phyloP scores from a whole-genome alignment of 2,888 invertebrate species.

The Tetropium fuscum region DNA sequence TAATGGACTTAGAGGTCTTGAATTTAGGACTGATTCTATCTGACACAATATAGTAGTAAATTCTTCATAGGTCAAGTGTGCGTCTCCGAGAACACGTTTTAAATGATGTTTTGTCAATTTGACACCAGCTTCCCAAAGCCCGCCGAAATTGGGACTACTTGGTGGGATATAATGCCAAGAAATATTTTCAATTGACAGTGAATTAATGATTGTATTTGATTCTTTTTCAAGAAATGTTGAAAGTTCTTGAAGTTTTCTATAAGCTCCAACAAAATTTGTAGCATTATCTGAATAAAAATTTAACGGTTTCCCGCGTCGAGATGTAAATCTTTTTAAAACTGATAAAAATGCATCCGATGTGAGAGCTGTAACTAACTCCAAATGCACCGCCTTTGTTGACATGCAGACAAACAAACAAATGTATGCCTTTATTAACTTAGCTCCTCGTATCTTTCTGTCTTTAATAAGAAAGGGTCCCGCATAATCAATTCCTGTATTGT shows the following conservation, averaged over 20 bases:
- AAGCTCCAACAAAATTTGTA: slow-evolving; percentile 36
- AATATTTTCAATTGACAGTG: neutral
- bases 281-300: slow-evolving; percentile 36
- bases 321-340: slow-evolving; percentile 34
- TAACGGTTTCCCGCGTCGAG: slow-evolving; percentile 31
- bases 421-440: slow-evolving; percentile 35
- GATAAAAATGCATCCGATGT: slow-evolving; percentile 38
- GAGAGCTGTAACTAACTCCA: slow-evolving; percentile 42
- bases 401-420: slow-evolving; percentile 44
- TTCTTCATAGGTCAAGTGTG: too few relatives aligned
- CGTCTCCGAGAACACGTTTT: neutral
- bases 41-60: too few relatives aligned
- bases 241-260: slow-evolving; percentile 21
- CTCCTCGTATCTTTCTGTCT: slow-evolving; percentile 26
- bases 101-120: neutral
- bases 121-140: neutral
- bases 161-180: slow-evolving; percentile 5
- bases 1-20: too few relatives aligned
- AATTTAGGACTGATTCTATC: too few relatives aligned
- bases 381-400: slow-evolving; percentile 39
- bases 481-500: slow-evolving; percentile 39
- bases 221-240: neutral
- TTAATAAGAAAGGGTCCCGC: slow-evolving; percentile 40
- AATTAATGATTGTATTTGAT: neutral
- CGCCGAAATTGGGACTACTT: neutral